Evolutionary conservation across 2,888 invertebrate species (phyloP).

Genomic region (Caenorhabditis sinica): DNA sequence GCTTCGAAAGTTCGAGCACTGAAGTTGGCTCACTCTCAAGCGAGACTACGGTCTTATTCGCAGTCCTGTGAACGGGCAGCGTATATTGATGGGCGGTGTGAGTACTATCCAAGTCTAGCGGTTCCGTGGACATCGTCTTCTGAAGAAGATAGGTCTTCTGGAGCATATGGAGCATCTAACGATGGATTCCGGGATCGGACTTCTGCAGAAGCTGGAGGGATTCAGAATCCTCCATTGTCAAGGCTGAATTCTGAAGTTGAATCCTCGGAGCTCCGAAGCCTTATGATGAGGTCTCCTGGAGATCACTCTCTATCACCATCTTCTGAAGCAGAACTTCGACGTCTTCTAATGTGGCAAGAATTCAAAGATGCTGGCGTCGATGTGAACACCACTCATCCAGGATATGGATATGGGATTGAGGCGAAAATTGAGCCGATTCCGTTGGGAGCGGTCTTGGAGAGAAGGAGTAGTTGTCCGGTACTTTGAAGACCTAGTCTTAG

Average conservation of each 20-base stretch:
- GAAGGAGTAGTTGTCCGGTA: slow-evolving; percentile 49
- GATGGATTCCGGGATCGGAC: not conserved
- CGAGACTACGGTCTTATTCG: slow-evolving; percentile 48
- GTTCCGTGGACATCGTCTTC: slow-evolving; percentile 5
- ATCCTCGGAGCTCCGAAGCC: not conserved
- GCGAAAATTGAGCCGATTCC: slow-evolving; percentile 21
- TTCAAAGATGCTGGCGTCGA: slow-evolving; percentile 43
- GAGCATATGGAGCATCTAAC: not conserved
- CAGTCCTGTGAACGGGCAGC: slow-evolving; percentile 46
- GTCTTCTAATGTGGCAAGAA: slow-evolving; percentile 43
- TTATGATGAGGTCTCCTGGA: not conserved
- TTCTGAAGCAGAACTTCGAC: slow-evolving; percentile 23
- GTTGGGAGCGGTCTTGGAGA: not conserved
- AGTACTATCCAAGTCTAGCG: slow-evolving; percentile 48
- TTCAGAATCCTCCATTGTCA: not conserved
- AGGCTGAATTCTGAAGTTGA: not conserved
- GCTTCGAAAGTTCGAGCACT: slow-evolving; percentile 51
- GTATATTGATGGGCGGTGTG: slow-evolving; percentile 48
- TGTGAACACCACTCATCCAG: slow-evolving; percentile 38
- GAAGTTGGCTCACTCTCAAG: slow-evolving; percentile 56
- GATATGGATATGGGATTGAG: slow-evolving; percentile 46
- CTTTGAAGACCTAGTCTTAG: no score
- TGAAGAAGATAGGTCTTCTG: no score
- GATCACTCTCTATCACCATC: not conserved
- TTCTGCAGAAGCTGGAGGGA: not conserved